phyloP scores from a whole-genome alignment of 2,888 invertebrate genomes.

The Nomada hirtipes region DNA sequence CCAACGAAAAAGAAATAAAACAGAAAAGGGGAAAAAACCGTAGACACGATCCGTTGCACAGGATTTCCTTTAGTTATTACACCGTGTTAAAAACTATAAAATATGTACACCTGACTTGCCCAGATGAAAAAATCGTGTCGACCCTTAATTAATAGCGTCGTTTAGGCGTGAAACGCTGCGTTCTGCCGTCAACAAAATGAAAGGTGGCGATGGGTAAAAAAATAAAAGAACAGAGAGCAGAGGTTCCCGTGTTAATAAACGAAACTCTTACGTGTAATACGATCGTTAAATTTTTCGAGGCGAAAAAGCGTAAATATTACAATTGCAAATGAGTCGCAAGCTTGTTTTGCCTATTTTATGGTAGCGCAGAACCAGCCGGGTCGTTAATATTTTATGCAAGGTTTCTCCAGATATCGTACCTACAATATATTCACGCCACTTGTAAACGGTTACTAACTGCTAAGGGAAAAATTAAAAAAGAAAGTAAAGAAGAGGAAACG shows the following conservation, averaged over 20 bases:
- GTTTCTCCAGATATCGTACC: slow-evolving; percentile 3
- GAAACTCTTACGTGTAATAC: slow-evolving; percentile 35
- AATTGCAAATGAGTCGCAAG: slow-evolving; percentile 36
- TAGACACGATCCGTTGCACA: not conserved
- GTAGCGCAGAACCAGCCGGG: not conserved
- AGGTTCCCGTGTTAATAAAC: slow-evolving; percentile 56
- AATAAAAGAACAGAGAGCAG: not conserved
- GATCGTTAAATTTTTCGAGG: slow-evolving; percentile 33
- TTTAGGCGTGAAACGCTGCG: slow-evolving; percentile 32
- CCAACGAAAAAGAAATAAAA: not conserved
- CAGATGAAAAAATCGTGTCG: too few species aligned
- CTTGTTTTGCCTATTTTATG: not conserved
- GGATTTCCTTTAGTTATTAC: not conserved
- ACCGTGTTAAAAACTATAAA: slow-evolving; percentile 24
- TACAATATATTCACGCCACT: slow-evolving; percentile 2
- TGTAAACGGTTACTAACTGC: not conserved
- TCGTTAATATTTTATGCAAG: slow-evolving; percentile 16
- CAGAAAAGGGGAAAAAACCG: not conserved
- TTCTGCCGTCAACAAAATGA: slow-evolving; percentile 18
- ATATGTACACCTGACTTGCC: not conserved
- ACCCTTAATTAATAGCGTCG: slow-evolving; percentile 57
- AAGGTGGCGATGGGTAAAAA: not conserved
- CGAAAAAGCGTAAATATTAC: slow-evolving; percentile 38
- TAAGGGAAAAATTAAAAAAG: not conserved
- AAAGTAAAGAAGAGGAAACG: not conserved